Conservation (phyloP, 2,888 invertebrate genomes). For the Beris chalybata region DNA sequence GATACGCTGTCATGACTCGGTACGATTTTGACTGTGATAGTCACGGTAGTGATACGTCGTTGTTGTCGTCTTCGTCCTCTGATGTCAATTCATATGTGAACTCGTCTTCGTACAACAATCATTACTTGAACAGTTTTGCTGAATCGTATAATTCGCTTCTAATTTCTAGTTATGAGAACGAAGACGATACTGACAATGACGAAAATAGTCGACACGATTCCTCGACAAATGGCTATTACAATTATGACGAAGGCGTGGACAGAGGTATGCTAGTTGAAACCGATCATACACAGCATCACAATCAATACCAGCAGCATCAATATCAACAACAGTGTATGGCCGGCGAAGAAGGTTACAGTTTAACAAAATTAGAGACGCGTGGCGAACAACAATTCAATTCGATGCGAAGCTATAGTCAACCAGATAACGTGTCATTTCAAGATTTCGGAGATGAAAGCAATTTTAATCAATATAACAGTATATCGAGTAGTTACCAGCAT, state of each 20-base stretch:
- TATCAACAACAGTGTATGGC: constrained; percentile 53
- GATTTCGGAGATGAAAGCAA: constrained; percentile 31
- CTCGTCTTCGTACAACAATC: constrained; percentile 23
- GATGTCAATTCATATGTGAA: constrained; percentile 20
- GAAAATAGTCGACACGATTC: background rate
- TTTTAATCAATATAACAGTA: constrained; percentile 34
- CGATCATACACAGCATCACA: constrained; percentile 41
- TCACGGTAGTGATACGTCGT: constrained; percentile 28
- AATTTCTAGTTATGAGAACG: constrained; percentile 41
- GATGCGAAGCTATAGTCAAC: constrained; percentile 6
- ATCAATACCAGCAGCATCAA: constrained; percentile 50
- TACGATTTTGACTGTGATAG: constrained; percentile 41
- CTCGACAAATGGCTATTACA: background rate
- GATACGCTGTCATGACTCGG: constrained; percentile 39
- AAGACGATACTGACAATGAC: constrained; percentile 32
- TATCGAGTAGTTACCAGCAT: constrained; percentile 36
- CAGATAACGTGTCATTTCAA: constrained; percentile 33
- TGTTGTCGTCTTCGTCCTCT: constrained; percentile 8
- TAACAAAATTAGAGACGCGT: constrained; percentile 53
- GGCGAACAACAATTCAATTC: constrained; percentile 43
- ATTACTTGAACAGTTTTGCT: constrained; percentile 48
- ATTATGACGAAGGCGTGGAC: background rate
- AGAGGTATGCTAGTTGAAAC: constrained; percentile 10
- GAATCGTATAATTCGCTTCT: constrained; percentile 54
- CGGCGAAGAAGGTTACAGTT: constrained; percentile 51